These are phyloP conservation scores for Halcyon leucocephala DNA, from an alignment of 2,797 vertebrate genomes.

Conservation along the genomic window DNA sequence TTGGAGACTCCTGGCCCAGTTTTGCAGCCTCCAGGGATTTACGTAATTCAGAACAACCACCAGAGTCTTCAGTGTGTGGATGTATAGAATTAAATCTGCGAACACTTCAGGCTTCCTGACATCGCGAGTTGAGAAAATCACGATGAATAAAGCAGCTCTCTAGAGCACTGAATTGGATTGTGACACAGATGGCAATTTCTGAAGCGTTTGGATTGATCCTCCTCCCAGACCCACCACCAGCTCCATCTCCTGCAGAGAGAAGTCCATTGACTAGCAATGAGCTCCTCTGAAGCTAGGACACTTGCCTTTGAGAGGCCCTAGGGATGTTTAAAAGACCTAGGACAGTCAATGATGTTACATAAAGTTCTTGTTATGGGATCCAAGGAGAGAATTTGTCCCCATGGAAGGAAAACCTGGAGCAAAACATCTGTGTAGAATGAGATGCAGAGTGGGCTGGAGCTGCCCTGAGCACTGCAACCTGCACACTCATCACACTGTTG, in stretches of 20 bases:
- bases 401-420: not conserved
- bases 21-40: not conserved
- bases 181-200: not conserved
- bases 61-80: not conserved
- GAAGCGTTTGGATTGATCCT: not conserved
- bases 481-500: fast-evolving
- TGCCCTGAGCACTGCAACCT: not conserved
- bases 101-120: not conserved
- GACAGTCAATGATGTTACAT: too few species aligned
- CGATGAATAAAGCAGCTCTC: not conserved
- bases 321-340: not conserved
- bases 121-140: not conserved
- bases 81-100: not conserved
- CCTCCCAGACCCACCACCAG: not conserved
- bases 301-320: not conserved
- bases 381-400: not conserved
- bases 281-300: not conserved
- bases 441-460: not conserved
- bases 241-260: not conserved
- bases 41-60: not conserved
- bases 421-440: not conserved
- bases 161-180: not conserved
- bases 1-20: not conserved
- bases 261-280: not conserved
- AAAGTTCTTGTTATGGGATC: not conserved